Evolutionary conservation across 2,888 invertebrate species (phyloP).

Genomic region (Antheraea yamamai): DNA sequence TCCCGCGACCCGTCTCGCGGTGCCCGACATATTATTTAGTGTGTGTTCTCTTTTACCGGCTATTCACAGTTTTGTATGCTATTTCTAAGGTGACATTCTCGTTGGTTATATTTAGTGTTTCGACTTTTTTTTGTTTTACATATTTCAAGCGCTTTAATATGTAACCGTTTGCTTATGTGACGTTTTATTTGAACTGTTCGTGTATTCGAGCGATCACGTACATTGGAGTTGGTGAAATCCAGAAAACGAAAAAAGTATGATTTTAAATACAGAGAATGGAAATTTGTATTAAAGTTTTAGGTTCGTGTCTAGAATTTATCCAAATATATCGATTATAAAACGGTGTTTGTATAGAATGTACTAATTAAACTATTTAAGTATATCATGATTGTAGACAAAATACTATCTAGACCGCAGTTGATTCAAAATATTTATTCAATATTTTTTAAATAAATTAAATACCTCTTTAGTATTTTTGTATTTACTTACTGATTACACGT

Average conservation of each 20-base stretch:
- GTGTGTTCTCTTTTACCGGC: slow-evolving; percentile 35
- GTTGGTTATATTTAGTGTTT: neutral
- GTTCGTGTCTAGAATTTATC: neutral
- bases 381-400: neutral
- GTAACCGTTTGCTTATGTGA: neutral
- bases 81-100: slow-evolving; percentile 2
- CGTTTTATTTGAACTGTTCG: neutral
- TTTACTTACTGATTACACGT: no score
- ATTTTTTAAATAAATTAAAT: neutral
- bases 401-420: neutral
- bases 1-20: slow-evolving; percentile 58
- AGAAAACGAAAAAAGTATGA: neutral
- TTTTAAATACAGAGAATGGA: neutral
- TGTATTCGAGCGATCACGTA: neutral
- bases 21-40: slow-evolving; percentile 31
- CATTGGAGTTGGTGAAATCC: neutral
- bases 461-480: neutral
- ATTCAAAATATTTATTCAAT: neutral
- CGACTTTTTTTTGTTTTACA: neutral
- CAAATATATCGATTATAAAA: neutral
- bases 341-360: neutral
- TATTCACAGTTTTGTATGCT: slow-evolving; percentile 18
- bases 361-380: neutral
- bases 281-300: neutral
- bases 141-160: neutral